Conservation (phyloP, 30 jellyfish, hydroid and myxozoan species). For the Chrysaora quinquecirrha region DNA sequence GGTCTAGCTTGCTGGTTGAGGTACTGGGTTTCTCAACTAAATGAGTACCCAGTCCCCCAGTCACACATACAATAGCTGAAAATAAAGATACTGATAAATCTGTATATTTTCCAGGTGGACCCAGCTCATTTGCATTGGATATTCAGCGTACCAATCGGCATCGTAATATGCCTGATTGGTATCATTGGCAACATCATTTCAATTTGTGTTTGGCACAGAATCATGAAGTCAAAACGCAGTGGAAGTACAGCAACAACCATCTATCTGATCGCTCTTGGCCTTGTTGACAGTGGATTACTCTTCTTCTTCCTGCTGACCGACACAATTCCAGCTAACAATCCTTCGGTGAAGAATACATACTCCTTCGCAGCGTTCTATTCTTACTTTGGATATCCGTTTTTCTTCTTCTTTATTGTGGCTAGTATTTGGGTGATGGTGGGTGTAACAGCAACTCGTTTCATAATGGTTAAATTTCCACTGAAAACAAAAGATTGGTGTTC, state of each 20-base stretch:
- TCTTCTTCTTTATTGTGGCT: constrained; percentile 80
- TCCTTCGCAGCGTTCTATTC: constrained; percentile 73
- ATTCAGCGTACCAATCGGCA: constrained; percentile 92
- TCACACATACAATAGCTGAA: too few relatives aligned
- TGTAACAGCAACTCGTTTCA: constrained; percentile 79
- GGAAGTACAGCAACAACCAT: constrained; percentile 71
- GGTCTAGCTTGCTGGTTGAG: too few relatives aligned
- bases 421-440: constrained; percentile 90
- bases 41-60: too few relatives aligned
- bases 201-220: constrained; percentile 64
- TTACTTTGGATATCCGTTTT: constrained; percentile 77
- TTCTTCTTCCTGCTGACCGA: constrained; percentile 77
- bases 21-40: too few relatives aligned
- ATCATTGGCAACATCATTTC: constrained; percentile 78
- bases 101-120: constrained; percentile 49
- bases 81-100: too few relatives aligned
- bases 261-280: constrained; percentile 75
- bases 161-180: constrained; percentile 70
- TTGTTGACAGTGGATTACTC: constrained; percentile 88
- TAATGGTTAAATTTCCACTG: constrained; percentile 78
- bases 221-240: constrained; percentile 60
- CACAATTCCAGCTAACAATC: constrained; percentile 52
- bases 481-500: constrained; percentile 81
- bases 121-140: constrained; percentile 81
- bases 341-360: constrained; percentile 56